These are phyloP conservation scores for Ailurus styani DNA, from an alignment of 2,113 vertebrate genomes.

Conservation along the genomic window DNA sequence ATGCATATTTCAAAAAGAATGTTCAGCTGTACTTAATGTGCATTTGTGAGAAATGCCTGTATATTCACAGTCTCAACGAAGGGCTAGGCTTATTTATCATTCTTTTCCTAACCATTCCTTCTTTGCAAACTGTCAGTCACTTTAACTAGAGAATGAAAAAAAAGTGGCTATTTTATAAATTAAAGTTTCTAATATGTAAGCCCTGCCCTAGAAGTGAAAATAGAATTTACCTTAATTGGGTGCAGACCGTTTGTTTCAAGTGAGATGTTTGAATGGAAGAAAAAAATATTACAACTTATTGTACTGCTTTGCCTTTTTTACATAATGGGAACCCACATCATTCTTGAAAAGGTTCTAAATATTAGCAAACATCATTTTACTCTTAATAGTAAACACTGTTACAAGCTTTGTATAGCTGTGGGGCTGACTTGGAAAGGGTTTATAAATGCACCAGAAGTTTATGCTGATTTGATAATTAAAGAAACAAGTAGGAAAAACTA, in stretches of 20 bases:
- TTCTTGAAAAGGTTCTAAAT: not conserved
- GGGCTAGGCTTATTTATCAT: slow-evolving; percentile 31
- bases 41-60: slow-evolving; percentile 44
- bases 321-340: not conserved
- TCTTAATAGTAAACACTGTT: not conserved
- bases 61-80: slow-evolving; percentile 5
- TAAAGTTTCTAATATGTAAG: not conserved
- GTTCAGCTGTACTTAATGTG: slow-evolving; percentile 52
- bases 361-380: not conserved
- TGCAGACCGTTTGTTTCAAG: not conserved
- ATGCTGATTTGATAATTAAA: slow-evolving; percentile 14
- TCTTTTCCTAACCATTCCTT: slow-evolving; percentile 33
- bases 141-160: not conserved
- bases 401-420: not conserved
- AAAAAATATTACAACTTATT: not conserved
- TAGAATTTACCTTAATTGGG: slow-evolving; percentile 50
- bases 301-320: not conserved
- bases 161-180: slow-evolving; percentile 13
- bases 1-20: slow-evolving; percentile 56
- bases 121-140: slow-evolving; percentile 50
- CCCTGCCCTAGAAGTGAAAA: slow-evolving; percentile 2
- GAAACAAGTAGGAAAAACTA: not conserved
- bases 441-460: not conserved
- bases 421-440: not conserved
- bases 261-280: not conserved